Evolutionary conservation across 2,113 vertebrate genomes (phyloP), one percentile per base, ranked within the genome.

Genomic region (Nothocercus nigrocapillus): DNA sequence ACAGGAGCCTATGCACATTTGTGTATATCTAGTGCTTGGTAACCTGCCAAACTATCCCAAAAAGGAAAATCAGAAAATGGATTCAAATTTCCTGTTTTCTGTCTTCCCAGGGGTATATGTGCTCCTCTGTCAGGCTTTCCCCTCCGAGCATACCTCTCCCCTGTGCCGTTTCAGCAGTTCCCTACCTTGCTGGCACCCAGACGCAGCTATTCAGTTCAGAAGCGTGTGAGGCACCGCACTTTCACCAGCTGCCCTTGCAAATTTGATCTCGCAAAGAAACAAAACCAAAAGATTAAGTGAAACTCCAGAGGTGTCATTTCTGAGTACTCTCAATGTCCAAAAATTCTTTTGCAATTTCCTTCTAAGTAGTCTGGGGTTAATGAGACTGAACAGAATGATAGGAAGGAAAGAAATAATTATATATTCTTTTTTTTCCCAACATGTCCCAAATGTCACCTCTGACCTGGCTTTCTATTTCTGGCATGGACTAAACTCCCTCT

Each of bases 401-500:
- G 93, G 88, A 95, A 93, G 94, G 92, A 95, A 96, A 97, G 40
- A 95, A 96, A 95, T 93, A 95, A 95, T 95, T 95, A 85, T 67
- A 92, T 89, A 90, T 78, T 94, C 45, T 89, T 81, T 58, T 84
- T 78, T 68, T 44, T 38, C 92, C 88, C 75, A 94, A 42, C 85
- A 62, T 96, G 95, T 96, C 96, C 95, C 93, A 95, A 97, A 95
- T 74, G 78, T 96, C 92, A 97, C 95, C 95, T 95, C 90, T 97
- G 96, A 96, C 95, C 95, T 89, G 84, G 51, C 94, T 94, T 96
- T 97, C 95, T 97, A 97, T 97, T 97, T 96, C 89, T 97, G 92
- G 94, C 92, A 74, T 93, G 95, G 83, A 87, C 94, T 89, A 82
- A 96, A 95, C 94, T 96, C 88, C 54, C 67, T 96, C 59, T 97